Evolutionary conservation across 1,140 invertebrate genomes (phyloP).

Genomic region (Megalonaias nervosa): DNA sequence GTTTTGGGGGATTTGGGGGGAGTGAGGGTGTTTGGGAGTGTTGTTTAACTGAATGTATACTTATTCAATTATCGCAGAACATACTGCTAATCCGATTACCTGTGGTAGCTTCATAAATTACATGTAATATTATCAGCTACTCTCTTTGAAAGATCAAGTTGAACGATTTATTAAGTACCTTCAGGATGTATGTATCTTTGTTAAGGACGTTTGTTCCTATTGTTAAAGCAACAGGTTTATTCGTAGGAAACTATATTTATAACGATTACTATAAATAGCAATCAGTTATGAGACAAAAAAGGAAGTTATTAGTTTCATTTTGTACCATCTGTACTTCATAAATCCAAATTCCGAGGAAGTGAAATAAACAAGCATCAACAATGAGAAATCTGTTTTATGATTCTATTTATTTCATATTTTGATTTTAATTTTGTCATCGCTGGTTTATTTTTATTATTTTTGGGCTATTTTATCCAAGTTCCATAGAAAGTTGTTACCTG

Average conservation of each 20-base stretch:
- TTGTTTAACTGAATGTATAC: neutral
- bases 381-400: neutral
- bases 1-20: neutral
- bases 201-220: too few relatives aligned
- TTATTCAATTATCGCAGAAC: neutral
- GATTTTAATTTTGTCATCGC: neutral
- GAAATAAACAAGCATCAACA: neutral
- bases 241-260: too few relatives aligned
- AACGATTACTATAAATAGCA: too few relatives aligned
- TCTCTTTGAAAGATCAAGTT: too few relatives aligned
- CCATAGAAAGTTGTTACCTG: slow-evolving; percentile 71
- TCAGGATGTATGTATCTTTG: too few relatives aligned
- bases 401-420: neutral
- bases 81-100: neutral
- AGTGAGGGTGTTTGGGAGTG: neutral
- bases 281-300: too few relatives aligned
- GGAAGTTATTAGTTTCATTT: too few relatives aligned
- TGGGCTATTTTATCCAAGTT: neutral
- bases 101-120: too few relatives aligned
- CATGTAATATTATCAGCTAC: too few relatives aligned
- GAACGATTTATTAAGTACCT: too few relatives aligned
- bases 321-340: neutral
- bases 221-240: too few relatives aligned
- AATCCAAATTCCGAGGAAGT: neutral
- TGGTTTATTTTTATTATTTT: neutral